Conservation (phyloP, 2,797 vertebrate species). For the Menidia menidia region DNA sequence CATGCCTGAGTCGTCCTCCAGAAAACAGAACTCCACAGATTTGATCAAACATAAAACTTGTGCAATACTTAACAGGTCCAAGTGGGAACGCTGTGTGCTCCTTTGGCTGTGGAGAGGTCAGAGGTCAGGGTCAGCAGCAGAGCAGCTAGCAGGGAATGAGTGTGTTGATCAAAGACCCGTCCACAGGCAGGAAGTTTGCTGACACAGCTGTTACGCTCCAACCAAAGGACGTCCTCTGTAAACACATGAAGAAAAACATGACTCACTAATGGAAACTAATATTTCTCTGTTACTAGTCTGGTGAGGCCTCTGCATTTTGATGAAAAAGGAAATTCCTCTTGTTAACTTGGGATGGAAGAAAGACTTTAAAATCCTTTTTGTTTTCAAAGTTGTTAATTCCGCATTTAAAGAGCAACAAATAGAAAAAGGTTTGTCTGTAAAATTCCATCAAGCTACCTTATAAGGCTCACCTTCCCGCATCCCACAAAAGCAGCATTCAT, state of each 20-base stretch:
- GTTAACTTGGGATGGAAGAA: background rate
- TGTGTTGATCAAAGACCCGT: slow-evolving; percentile 69
- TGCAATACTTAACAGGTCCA: slow-evolving; percentile 40
- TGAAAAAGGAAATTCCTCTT: background rate
- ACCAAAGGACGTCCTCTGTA: slow-evolving; percentile 58
- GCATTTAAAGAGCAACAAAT: background rate
- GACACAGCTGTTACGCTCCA: slow-evolving; percentile 71
- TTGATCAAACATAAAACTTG: slow-evolving; percentile 8
- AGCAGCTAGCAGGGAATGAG: slow-evolving; percentile 60
- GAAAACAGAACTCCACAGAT: background rate
- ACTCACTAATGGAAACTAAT: slow-evolving; percentile 25
- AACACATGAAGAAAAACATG: slow-evolving; percentile 49
- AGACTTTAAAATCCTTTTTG: background rate
- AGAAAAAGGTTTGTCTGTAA: background rate
- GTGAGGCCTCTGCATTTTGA: background rate
- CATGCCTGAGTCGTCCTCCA: background rate
- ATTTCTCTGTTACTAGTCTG: slow-evolving; percentile 21
- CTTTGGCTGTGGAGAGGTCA: slow-evolving; percentile 37
- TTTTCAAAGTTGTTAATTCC: background rate
- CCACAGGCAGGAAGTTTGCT: slow-evolving; percentile 66
- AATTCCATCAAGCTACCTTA: background rate
- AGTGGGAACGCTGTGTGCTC: slow-evolving; percentile 39
- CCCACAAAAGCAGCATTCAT: slow-evolving; percentile 5
- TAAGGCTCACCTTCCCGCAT: slow-evolving; percentile 3
- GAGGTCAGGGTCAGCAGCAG: slow-evolving; percentile 69